Base-by-base conservation (phyloP, 1,140 invertebrate genomes). In the Drosophila ficusphila region DNA sequence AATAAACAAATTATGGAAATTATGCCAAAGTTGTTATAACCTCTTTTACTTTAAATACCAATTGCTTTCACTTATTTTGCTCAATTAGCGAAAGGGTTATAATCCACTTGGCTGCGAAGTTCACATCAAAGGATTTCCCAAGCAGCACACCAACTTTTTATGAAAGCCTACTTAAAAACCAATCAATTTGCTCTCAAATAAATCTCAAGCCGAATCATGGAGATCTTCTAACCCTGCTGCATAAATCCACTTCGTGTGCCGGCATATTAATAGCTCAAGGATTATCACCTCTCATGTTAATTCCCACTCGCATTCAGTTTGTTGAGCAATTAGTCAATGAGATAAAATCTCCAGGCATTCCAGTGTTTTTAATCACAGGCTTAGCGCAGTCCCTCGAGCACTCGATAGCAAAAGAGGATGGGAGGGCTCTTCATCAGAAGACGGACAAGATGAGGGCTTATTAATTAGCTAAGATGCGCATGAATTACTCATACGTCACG, bases 401-500 rank as follows among this genome's bases (percentile, higher is more conserved):
- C 41, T 19, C 33, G 33, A 49, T 11, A 8, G n/a, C n/a, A n/a
- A n/a, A n/a, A n/a, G n/a, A n/a, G 21, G 9, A 29, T 1, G 14
- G 11, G 6, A 49, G 23, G n/a, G n/a, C n/a, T n/a, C 8, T 25
- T 23, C 25, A 19, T 31, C 23, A 18, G n/a, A 48, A 23, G 14
- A 12, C 44, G 8, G 52, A 4, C 42, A 58, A 33, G 23, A 31
- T 49, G 53, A 23, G 31, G 34, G 78, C 52, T 65, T 76, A 74
- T 85, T 85, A 85, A 85, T 86, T 73, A 76, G 57, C 61, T 76
- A 46, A 18, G 39, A 60, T 64, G 23, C 41, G 31, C 81, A 69
- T 76, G 54, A 86, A 86, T 86, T 77, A 76, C 49, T 53, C 51
- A 88, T 81, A 61, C 76, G 65, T 44, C 47, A 67, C 29, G 75